Conservation (phyloP, 2,888 invertebrate genomes). For the Agrochola macilenta region DNA sequence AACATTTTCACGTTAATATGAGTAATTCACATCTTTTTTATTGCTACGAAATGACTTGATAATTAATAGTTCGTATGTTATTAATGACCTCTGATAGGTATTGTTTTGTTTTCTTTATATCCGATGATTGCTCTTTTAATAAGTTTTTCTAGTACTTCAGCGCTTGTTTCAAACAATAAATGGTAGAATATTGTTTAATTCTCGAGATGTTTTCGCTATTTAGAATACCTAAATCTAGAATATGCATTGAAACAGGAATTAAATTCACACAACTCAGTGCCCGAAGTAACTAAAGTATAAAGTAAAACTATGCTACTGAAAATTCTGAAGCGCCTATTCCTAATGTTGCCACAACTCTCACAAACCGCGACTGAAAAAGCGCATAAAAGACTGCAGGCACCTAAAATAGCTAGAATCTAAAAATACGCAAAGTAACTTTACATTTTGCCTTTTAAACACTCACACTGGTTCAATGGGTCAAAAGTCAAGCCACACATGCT, state of each 20-base stretch:
- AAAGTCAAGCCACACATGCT: slow-evolving; percentile 55
- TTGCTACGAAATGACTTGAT: slow-evolving; percentile 70
- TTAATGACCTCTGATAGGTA: slow-evolving; percentile 47
- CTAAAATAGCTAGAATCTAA: slow-evolving; percentile 36
- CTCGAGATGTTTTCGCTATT: neutral
- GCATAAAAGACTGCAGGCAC: slow-evolving; percentile 36
- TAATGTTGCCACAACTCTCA: neutral
- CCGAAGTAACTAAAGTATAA: neutral
- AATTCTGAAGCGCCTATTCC: neutral
- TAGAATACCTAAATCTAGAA: neutral
- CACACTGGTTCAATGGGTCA: slow-evolving; percentile 58
- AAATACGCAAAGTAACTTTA: slow-evolving; percentile 40
- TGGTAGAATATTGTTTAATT: neutral
- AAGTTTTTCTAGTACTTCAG: slow-evolving; percentile 3
- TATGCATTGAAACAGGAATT: neutral
- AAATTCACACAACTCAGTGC: neutral
- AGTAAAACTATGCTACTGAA: neutral
- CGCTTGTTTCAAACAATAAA: neutral
- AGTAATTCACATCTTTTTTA: slow-evolving; percentile 70
- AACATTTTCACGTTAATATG: slow-evolving; percentile 67
- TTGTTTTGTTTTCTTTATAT: slow-evolving; percentile 54
- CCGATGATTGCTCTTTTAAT: slow-evolving; percentile 40
- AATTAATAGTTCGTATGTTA: slow-evolving; percentile 63
- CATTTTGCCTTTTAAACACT: slow-evolving; percentile 44
- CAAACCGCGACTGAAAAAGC: slow-evolving; percentile 22